Evolutionary conservation across 2,797 vertebrate species (phyloP).

Genomic region (Sternarchorhynchus goeldii): DNA sequence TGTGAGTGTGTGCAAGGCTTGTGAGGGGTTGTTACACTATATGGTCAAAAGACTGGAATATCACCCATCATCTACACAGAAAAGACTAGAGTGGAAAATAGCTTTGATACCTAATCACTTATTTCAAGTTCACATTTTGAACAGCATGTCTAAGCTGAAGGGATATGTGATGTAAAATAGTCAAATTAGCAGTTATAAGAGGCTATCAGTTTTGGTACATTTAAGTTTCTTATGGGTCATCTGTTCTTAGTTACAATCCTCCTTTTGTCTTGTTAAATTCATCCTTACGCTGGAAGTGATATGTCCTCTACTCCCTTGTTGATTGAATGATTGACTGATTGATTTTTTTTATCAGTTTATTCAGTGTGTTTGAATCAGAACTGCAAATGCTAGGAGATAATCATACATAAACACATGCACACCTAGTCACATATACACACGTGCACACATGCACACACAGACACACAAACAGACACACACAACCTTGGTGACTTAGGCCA

Average conservation of each 20-base stretch:
- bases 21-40: conserved; percentile 8
- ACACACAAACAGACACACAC: conserved; percentile 9
- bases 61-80: conserved; percentile 10
- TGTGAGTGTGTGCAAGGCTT: not conserved
- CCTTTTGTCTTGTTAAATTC: conserved; percentile 39
- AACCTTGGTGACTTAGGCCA: conserved; percentile 28
- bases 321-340: conserved; percentile 53
- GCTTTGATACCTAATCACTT: not conserved
- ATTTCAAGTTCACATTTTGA: too few relatives aligned
- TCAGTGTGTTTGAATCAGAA: conserved; percentile 77
- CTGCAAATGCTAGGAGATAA: conserved; percentile 79
- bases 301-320: conserved; percentile 61
- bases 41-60: conserved; percentile 29
- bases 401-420: conserved; percentile 72
- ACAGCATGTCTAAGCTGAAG: too few relatives aligned
- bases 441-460: not conserved
- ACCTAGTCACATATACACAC: conserved; percentile 43
- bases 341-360: conserved; percentile 73
- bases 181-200: too few relatives aligned
- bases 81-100: conserved; percentile 34
- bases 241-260: conserved; percentile 16
- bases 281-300: conserved; percentile 48
- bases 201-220: too few relatives aligned
- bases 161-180: too few relatives aligned
- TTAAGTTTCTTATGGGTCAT: not conserved